Evolutionary conservation across 2,888 invertebrate genomes (phyloP), one percentile per base, ranked within the genome.

Genomic region (Eupithecia tripunctaria): DNA sequence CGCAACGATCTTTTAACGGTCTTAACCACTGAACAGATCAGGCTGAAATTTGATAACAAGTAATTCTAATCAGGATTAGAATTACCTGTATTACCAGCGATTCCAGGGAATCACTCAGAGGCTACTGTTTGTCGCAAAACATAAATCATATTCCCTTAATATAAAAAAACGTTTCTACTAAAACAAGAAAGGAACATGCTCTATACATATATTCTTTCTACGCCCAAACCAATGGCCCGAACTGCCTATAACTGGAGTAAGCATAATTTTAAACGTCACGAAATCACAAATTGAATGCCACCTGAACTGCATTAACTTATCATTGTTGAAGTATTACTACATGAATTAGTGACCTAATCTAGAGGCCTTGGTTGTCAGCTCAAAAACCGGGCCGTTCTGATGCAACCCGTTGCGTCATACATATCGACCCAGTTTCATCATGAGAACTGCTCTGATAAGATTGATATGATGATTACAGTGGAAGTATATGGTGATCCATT

Each of bases 311-410:
- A 18, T 29, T 2, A 60, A 60, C 60, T 29, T 59, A 59, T 60
- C 60, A 29, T 60, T 60, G 60, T 60, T 60, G 15, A 29, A 60
- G 60, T 29, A 64, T 64, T 64, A 63, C 63, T 63, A 15, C 64
- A 64, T 36, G 21, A 64, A 38, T 36, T 36, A 76, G 63, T 84
- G 86, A 87, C 85, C 84, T 86, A 85, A 87, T 85, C 88, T 81
- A 18, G 67, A 84, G 85, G 86, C 88, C 88, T 88, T 88, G 87
- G 82, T 80, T 80, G 84, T 80, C 81, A 80, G 80, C 78, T 82
- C 80, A 83, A 82, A 84, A 79, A 77, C 76, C 74, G 76, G 77
- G 79, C 69, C 78, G 71, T 73, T 68, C 71, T 80, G 80, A 79
- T 79, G 80, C 76, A 80, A 80, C 60, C 56, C 21, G 63, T 80